These are phyloP conservation scores for Mustela lutreola DNA, from an alignment of 2,113 vertebrate genomes.

Conservation along the genomic window DNA sequence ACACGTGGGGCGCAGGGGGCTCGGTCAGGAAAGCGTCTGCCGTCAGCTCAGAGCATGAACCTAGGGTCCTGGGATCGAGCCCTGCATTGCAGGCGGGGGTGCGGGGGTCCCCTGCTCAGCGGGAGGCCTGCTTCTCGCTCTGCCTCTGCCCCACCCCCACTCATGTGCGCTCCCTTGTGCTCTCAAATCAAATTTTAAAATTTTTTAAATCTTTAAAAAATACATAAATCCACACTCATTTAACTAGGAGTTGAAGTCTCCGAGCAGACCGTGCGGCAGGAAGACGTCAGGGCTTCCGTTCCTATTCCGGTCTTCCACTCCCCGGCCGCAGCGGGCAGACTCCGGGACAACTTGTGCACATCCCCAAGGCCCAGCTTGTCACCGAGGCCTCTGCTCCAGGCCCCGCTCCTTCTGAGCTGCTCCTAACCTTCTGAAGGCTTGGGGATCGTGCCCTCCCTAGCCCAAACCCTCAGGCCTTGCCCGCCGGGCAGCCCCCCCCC, in stretches of 20 bases:
- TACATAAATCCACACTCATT: too few relatives aligned
- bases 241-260: not conserved
- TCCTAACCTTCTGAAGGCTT: too few relatives aligned
- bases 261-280: not conserved
- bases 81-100: fast-evolving
- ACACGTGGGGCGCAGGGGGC: too few relatives aligned
- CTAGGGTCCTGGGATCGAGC: too few relatives aligned
- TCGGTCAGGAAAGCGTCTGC: not conserved
- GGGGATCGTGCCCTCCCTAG: fast-evolving
- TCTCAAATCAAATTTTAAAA: not conserved
- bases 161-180: too few relatives aligned
- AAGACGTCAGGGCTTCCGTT: not conserved
- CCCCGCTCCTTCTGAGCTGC: not conserved
- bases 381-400: fast-evolving
- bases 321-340: fast-evolving
- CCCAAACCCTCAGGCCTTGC: not conserved
- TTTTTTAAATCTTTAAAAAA: not conserved
- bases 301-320: fast-evolving
- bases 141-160: too few relatives aligned
- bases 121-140: not conserved
- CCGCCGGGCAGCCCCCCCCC: fast-evolving
- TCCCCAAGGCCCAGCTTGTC: not conserved
- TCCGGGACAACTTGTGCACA: fast-evolving
- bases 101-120: too few relatives aligned
- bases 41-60: not conserved